Evolutionary conservation across 2,113 vertebrate genomes (phyloP), one percentile per base, ranked within the genome.

Genomic region (Corvus moneduloides): DNA sequence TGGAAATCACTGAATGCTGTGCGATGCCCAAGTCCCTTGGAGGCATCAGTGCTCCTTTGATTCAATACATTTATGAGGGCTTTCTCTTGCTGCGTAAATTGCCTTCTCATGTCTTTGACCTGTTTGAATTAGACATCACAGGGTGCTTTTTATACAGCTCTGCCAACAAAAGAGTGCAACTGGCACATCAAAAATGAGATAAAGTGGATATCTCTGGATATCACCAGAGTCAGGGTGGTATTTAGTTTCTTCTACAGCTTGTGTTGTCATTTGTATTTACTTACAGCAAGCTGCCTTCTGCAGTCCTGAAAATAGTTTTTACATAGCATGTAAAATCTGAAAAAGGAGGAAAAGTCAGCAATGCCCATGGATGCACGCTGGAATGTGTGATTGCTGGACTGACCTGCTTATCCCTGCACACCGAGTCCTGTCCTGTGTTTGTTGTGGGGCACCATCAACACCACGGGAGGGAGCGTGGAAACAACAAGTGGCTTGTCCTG

Each of bases 321-420:
- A 16, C 27, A 5, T 3, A 56, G n/a, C 32, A 2, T 14, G 6
- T 41, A 46, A 56, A 63, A 23, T 4, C 33, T 39, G 56, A 3
- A 48, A 56, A 74, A 24, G 43, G 64, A 39, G 56, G 73, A 21
- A 3, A 48, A 41, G 23, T 10, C 35, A 20, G 11, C 58, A 16
- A 1, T 5, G 4, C 0, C 5, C 52, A 0, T 9, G 18, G 15
- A 5, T 6, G 23, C 75, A 2, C 0, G 2, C 2, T 8, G 8
- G 59, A 6, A 8, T 4, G 8, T 22, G 49, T 23, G 7, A 2
- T 0, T 22, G 33, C 55, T 24, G 63, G 3, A 1, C 30, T 2
- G 55, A 20, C 7, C 4, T 18, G 54, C 28, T 43, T 55, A 1
- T 9, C 32, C 43, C 30, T 13, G 66, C 67, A 1, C 13, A 1